Percentiles rank a stretch among this genome's conserved stretches.
Evolutionary conservation across 2,888 invertebrate species (phyloP).

Genomic region (Drosophila mettleri): DNA sequence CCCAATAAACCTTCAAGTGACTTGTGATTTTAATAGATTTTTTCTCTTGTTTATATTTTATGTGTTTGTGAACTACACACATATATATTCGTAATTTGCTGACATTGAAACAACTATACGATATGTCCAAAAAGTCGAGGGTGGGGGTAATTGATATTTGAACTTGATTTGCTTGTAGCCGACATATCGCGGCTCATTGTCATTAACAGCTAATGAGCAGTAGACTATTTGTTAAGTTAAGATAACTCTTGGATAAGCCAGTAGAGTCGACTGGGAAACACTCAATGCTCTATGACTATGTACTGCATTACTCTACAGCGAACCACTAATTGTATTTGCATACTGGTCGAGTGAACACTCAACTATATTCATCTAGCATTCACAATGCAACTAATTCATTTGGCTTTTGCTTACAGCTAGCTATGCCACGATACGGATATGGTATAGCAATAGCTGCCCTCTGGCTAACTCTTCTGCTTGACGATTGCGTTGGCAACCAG

Average conservation of each 20-base stretch:
- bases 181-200: constrained; percentile 22
- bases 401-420: constrained; percentile 27
- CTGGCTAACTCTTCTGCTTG: constrained; percentile 3
- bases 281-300: constrained; percentile 1
- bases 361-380: constrained; percentile 30
- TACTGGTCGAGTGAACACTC: constrained; percentile 34
- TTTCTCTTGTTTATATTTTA: constrained; percentile 1
- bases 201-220: constrained; percentile 33
- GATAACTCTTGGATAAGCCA: constrained; percentile 1
- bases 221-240: constrained; percentile 7
- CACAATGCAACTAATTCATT: constrained; percentile 55
- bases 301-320: background rate
- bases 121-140: constrained; percentile 28
- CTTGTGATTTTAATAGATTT: constrained; percentile 40
- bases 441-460: constrained; percentile 21
- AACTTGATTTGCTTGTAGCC: constrained; percentile 53
- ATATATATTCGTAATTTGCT: constrained; percentile 25
- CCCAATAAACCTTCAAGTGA: constrained; percentile 68
- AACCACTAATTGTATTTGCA: constrained; percentile 56
- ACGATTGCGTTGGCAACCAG: constrained; percentile 5
- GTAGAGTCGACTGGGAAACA: constrained; percentile 28
- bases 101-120: constrained; percentile 67
- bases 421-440: constrained; percentile 41
- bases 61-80: constrained; percentile 23
- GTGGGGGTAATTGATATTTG: constrained; percentile 64